A percentile compares a stretch with the other conserved stretches of the same genome.
Conservation (phyloP, 2,797 vertebrate species). For the Mormyrus proboscirostris region DNA sequence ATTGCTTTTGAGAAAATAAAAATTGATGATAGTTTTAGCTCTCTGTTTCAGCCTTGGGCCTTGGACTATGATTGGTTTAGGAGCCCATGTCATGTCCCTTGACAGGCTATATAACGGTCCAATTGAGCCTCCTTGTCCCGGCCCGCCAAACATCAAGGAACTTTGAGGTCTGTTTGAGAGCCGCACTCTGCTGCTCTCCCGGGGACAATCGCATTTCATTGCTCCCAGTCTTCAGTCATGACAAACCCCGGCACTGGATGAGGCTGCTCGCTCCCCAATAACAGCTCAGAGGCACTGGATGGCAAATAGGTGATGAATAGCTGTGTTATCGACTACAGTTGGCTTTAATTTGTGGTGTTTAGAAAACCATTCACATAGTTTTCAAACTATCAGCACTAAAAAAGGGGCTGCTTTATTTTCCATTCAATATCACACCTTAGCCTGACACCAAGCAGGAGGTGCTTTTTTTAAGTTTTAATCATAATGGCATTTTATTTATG, state of each 20-base stretch:
- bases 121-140: neutral
- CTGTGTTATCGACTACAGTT: neutral
- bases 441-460: neutral
- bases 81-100: neutral
- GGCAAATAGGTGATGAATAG: neutral
- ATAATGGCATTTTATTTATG: neutral
- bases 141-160: neutral
- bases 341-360: neutral
- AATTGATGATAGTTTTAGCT: neutral
- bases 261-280: neutral
- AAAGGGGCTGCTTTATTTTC: neutral
- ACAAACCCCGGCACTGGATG: neutral
- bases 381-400: neutral
- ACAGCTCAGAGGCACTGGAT: neutral
- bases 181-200: neutral
- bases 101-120: neutral
- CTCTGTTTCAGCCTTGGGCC: neutral
- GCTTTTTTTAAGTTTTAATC: neutral
- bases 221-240: neutral
- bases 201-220: neutral
- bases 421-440: neutral
- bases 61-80: neutral
- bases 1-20: neutral
- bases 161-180: slow-evolving; percentile 9
- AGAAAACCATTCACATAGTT: neutral